Evolutionary conservation across 2,888 invertebrate species (phyloP).

Genomic region (Leptarthrus brevirostris): DNA sequence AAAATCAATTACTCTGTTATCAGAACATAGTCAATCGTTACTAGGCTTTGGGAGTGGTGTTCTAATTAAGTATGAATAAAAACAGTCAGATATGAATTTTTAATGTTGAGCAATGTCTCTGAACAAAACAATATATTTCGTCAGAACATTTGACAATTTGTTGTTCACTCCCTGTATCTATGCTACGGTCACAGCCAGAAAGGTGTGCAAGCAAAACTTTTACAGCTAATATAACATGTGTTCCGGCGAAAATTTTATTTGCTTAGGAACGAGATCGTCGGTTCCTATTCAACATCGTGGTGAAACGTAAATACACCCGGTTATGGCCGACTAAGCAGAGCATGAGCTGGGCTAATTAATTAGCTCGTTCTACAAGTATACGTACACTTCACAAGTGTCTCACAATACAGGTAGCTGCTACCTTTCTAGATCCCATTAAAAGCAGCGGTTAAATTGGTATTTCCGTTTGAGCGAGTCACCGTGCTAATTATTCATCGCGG

Average conservation of each 20-base stretch:
- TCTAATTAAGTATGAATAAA: too few relatives aligned
- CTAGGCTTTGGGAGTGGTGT: too few relatives aligned
- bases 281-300: conserved; percentile 35
- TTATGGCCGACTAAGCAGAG: conserved; percentile 14
- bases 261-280: conserved; percentile 17
- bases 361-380: conserved; percentile 22
- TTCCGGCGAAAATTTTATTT: neutral
- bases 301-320: conserved; percentile 24
- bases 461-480: conserved; percentile 42
- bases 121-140: too few relatives aligned
- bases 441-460: conserved; percentile 41
- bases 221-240: conserved; percentile 27
- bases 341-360: conserved; percentile 23
- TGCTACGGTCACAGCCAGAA: neutral
- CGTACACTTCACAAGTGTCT: conserved; percentile 22
- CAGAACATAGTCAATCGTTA: too few relatives aligned
- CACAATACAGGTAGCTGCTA: neutral
- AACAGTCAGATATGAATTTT: too few relatives aligned
- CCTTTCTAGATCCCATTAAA: conserved; percentile 30
- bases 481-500: conserved; percentile 30
- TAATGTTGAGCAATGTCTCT: too few relatives aligned
- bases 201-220: conserved; percentile 3
- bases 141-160: too few relatives aligned
- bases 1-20: too few relatives aligned
- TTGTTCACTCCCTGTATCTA: too few relatives aligned